Evolutionary conservation across 1,140 invertebrate species (phyloP).

Genomic region (Drosophila malerkotliana): DNA sequence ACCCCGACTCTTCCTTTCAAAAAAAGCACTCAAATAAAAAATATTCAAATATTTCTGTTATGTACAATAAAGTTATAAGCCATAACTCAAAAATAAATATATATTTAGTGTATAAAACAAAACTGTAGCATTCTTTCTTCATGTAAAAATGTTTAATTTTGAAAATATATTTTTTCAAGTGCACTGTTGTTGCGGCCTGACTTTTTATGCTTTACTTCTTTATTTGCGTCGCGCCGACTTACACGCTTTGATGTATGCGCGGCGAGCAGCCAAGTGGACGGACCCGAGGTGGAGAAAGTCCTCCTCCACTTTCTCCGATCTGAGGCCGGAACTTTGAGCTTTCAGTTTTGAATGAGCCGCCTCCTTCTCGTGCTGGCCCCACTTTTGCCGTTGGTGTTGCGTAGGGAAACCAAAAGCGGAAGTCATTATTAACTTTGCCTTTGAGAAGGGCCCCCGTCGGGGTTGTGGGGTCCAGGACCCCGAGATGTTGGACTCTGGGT

Average conservation of each 20-base stretch:
- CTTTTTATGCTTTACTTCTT: constrained; percentile 78
- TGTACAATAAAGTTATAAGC: too few relatives aligned
- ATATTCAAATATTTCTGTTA: not conserved
- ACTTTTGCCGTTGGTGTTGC: constrained; percentile 56
- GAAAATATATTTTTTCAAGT: constrained; percentile 1
- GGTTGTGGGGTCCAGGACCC: not conserved
- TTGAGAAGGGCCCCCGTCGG: constrained; percentile 50
- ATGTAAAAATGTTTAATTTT: too few relatives aligned
- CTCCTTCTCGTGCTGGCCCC: constrained; percentile 10
- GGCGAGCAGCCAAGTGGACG: constrained; percentile 69
- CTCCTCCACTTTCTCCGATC: constrained; percentile 25
- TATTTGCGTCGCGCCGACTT: constrained; percentile 74
- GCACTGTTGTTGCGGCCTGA: constrained; percentile 50
- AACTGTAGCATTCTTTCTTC: too few relatives aligned
- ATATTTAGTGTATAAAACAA: too few relatives aligned
- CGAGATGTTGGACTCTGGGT: constrained; percentile 12
- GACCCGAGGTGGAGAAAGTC: constrained; percentile 22
- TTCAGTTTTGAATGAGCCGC: constrained; percentile 59
- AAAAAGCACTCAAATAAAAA: constrained; percentile 7
- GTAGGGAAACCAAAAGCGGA: constrained; percentile 79
- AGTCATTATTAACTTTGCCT: constrained; percentile 82
- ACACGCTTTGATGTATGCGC: constrained; percentile 78
- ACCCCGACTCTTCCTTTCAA: not conserved
- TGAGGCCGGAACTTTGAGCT: constrained; percentile 26
- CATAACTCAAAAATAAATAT: too few relatives aligned